Base-by-base conservation (phyloP, 2,888 invertebrate genomes). In the Chromoteleia sp. region DNA sequence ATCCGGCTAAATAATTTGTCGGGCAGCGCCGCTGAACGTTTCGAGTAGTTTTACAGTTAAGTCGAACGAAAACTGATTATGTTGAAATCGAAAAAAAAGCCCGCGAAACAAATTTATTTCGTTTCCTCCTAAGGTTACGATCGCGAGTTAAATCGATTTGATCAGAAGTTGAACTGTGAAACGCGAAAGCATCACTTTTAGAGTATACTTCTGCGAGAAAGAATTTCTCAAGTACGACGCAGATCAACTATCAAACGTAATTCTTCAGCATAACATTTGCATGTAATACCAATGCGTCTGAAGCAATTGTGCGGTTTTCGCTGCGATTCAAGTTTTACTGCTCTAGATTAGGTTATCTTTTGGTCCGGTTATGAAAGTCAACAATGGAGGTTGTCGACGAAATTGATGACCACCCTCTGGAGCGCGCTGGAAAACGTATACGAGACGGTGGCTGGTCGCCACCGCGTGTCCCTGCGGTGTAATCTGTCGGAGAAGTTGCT, bases 331-430 rank as follows among this genome's bases (percentile, higher is more conserved):
- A 63, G 41, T 78, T 78, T 78, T 65, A 78, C 77, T 56, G 65
- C 65, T 48, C 33, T 29, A 71, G 77, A 78, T 71, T 78, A 65
- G 77, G 71, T 71, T 78, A 70, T 76, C 76, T 68, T 25, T 15
- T 43, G 68, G 61, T 61, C 50, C 50, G 76, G 76, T 68, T 76
- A 76, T 61, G 76, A 76, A 76, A 76, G 68, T 70, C 76, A 76
- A 76, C 76, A 76, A 76, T 76, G 29, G 76, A 76, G 77, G 63
- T 77, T 70, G 70, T 56, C 12, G 36, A 14, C 61, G 61, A 48
- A 77, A 77, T 77, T 77, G 77, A 77, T 77, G 70, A 63, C 70
- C 25, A 58, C 14, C 39, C 21, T 58, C 41, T 41, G 21, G 39
- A 41, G 58, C 41, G 41, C 41, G 41, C 58, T 39, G 21, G 58